phyloP scores from a whole-genome alignment of 2,888 invertebrate species.

The Zeuzera pyrina region DNA sequence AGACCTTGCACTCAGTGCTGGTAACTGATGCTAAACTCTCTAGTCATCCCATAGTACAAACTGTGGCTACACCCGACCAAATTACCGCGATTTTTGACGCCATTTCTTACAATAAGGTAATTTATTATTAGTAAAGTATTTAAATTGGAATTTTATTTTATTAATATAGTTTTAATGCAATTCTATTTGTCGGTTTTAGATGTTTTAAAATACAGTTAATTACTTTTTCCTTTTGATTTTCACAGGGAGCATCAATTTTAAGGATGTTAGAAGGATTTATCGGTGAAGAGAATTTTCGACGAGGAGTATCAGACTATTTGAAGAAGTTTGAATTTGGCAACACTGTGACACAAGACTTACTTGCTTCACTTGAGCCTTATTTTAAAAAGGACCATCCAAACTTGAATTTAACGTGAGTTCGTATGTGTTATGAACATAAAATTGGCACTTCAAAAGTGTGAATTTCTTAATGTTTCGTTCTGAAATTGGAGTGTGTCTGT shows the following conservation, averaged over 20 bases:
- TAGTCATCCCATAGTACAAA: slow-evolving; percentile 92
- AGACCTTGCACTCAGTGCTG: slow-evolving; percentile 82
- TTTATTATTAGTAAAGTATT: slow-evolving; percentile 3
- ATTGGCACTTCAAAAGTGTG: too few species aligned
- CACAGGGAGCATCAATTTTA: slow-evolving; percentile 87
- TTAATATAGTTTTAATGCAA: too few species aligned
- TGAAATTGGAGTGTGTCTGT: too few species aligned
- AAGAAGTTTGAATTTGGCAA: slow-evolving; percentile 78
- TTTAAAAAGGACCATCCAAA: slow-evolving; percentile 57
- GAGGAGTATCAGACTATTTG: slow-evolving; percentile 83
- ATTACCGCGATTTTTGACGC: slow-evolving; percentile 93
- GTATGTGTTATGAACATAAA: too few species aligned
- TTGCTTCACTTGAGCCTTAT: slow-evolving; percentile 76
- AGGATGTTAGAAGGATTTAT: slow-evolving; percentile 91
- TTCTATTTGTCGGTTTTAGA: too few species aligned
- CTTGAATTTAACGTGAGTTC: slow-evolving; percentile 69
- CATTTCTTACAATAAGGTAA: slow-evolving; percentile 92
- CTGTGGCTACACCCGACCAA: slow-evolving; percentile 88
- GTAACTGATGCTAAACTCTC: slow-evolving; percentile 83
- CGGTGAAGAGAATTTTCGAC: slow-evolving; percentile 79
- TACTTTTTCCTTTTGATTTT: too few species aligned
- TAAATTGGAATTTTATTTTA: too few species aligned
- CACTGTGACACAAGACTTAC: slow-evolving; percentile 86
- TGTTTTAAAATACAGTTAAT: too few species aligned
- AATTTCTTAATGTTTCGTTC: too few species aligned